Conservation (phyloP, 2,888 invertebrate genomes). For the Monopis laevigella region DNA sequence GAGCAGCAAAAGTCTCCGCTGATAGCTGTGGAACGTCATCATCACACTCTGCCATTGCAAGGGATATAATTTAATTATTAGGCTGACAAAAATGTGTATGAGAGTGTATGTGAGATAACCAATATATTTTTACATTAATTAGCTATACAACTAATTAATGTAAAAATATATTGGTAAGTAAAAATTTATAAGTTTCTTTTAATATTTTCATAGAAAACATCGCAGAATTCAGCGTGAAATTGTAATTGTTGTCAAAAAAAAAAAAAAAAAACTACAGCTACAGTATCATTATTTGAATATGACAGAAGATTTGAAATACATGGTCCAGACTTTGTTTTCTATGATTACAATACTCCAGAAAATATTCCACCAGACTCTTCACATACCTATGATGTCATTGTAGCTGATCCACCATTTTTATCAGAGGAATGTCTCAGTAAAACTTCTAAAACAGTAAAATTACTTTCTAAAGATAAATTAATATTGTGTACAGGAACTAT, state of each 20-base stretch:
- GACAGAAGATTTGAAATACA: conserved; percentile 84
- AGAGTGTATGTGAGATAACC: no score
- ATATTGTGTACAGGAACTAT: conserved; percentile 89
- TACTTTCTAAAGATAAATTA: conserved; percentile 77
- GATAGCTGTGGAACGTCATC: conserved; percentile 74
- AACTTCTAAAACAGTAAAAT: conserved; percentile 79
- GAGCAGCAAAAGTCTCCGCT: conserved; percentile 74
- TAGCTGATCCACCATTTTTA: conserved; percentile 95
- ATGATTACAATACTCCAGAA: conserved; percentile 87
- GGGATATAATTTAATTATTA: no score
- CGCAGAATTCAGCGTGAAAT: no score
- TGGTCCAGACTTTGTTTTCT: conserved; percentile 82
- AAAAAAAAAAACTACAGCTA: no score
- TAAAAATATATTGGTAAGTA: no score
- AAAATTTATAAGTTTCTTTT: no score
- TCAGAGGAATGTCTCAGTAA: conserved; percentile 92
- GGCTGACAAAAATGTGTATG: no score
- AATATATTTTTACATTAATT: no score
- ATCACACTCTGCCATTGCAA: conserved; percentile 44
- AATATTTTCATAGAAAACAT: no score
- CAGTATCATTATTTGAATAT: conserved; percentile 83
- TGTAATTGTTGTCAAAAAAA: no score
- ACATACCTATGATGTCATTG: conserved; percentile 79
- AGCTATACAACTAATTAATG: no score
- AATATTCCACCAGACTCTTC: conserved; percentile 69